A percentile compares a stretch with the other conserved stretches of the same genome.
Conservation (phyloP, 1,140 invertebrate species). For the Cydia splendana region DNA sequence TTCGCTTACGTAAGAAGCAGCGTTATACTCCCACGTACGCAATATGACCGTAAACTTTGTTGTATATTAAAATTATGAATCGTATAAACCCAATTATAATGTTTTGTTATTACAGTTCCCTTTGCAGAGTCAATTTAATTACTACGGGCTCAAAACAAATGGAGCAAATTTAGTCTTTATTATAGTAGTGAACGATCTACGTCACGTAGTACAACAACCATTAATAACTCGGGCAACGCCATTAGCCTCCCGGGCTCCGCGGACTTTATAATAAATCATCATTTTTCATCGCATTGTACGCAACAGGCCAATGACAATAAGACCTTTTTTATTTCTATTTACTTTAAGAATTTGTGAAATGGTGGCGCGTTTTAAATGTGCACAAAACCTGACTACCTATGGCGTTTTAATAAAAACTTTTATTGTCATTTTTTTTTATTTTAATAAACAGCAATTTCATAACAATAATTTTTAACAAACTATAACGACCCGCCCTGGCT, state of each 20-base stretch:
- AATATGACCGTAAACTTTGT: too few relatives aligned
- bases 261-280: constrained; percentile 42
- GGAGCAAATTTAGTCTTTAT: constrained; percentile 23
- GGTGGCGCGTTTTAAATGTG: neutral
- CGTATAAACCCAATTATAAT: too few relatives aligned
- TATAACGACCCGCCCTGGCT: too few relatives aligned
- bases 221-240: constrained; percentile 45
- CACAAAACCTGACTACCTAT: neutral
- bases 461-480: too few relatives aligned
- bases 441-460: too few relatives aligned
- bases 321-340: constrained; percentile 29
- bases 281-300: constrained; percentile 43
- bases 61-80: too few relatives aligned
- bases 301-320: constrained; percentile 23
- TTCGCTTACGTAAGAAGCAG: too few relatives aligned
- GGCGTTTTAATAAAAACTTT: too few relatives aligned
- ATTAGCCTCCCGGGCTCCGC: constrained; percentile 37
- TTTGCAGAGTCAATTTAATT: constrained; percentile 1
- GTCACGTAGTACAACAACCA: constrained; percentile 36
- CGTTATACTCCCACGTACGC: too few relatives aligned
- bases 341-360: constrained; percentile 4
- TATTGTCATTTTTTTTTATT: too few relatives aligned
- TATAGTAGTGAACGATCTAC: constrained; percentile 5
- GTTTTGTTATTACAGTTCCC: neutral
- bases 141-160: neutral